These are phyloP conservation scores for Drosophila simulans DNA, from an alignment of 1,140 invertebrate genomes.

Conservation along the genomic window DNA sequence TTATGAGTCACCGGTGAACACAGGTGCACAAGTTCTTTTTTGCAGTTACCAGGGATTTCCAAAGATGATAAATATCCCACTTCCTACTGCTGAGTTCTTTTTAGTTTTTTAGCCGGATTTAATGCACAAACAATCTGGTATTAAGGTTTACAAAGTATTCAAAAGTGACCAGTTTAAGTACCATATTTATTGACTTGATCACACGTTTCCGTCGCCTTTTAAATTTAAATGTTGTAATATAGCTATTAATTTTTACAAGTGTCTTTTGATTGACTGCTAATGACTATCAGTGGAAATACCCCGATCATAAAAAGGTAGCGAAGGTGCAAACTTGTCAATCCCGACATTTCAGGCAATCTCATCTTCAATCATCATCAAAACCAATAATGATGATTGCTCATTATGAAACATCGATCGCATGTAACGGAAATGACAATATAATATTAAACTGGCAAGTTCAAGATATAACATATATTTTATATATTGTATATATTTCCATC, in stretches of 20 bases:
- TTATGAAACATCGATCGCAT: not conserved
- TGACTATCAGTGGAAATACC: not conserved
- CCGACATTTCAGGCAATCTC: not conserved
- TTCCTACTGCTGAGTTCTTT: not conserved
- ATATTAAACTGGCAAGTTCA: not conserved
- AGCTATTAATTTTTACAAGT: not conserved
- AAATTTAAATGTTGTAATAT: too few species aligned
- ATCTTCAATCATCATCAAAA: not conserved
- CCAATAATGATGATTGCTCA: not conserved
- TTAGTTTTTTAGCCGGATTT: too few species aligned
- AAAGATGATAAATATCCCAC: not conserved
- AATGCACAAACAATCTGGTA: too few species aligned
- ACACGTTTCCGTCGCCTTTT: too few species aligned
- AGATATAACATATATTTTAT: not conserved
- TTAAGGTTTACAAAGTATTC: too few species aligned
- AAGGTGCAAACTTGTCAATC: not conserved
- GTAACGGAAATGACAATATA: not conserved
- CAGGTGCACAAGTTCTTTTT: not conserved
- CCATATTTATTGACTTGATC: too few species aligned
- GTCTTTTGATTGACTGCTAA: not conserved
- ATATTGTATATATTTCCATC: not conserved
- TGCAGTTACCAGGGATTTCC: not conserved
- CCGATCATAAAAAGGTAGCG: not conserved
- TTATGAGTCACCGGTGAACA: too few species aligned
- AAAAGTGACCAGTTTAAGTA: too few species aligned